Percentiles rank a stretch among this genome's conserved stretches.
These are phyloP conservation scores for Cygnus olor DNA, from an alignment of 2,797 vertebrate species.

Conservation along the genomic window DNA sequence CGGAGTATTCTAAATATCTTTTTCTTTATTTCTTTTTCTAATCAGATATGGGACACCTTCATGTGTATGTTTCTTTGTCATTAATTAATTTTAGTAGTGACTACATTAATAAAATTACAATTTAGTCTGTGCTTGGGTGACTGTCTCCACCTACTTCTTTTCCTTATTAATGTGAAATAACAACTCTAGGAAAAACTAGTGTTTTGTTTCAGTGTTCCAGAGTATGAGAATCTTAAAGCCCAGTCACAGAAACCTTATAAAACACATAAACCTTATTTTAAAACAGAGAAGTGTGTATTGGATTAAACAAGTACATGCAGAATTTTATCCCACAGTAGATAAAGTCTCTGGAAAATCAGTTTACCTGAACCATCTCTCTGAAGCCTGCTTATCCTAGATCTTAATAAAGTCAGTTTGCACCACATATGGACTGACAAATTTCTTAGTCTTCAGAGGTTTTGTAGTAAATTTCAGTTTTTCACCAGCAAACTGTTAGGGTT, in stretches of 20 bases:
- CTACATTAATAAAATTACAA: neutral
- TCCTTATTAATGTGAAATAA: neutral
- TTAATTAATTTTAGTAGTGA: neutral
- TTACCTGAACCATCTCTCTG: constrained; percentile 17
- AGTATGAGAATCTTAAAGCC: neutral
- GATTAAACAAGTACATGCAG: neutral
- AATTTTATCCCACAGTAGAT: constrained; percentile 1
- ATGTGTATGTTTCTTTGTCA: neutral
- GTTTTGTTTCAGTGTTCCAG: neutral
- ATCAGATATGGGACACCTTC: neutral
- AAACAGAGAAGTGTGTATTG: neutral
- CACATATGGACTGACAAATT: constrained; percentile 19
- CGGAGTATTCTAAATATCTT: neutral
- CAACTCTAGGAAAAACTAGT: neutral
- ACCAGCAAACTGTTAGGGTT: neutral
- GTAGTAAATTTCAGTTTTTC: neutral
- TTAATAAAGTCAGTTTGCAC: constrained; percentile 50
- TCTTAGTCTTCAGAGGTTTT: constrained; percentile 22
- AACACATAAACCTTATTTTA: neutral
- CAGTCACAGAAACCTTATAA: neutral
- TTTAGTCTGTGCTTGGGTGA: neutral
- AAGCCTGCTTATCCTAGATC: constrained; percentile 16
- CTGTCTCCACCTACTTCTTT: neutral
- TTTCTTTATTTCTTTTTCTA: neutral
- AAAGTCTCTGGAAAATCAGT: constrained; percentile 24